Evolutionary conservation across 2,888 invertebrate genomes (phyloP), one percentile per base, ranked within the genome.

Genomic region (Dynastes hyllus): DNA sequence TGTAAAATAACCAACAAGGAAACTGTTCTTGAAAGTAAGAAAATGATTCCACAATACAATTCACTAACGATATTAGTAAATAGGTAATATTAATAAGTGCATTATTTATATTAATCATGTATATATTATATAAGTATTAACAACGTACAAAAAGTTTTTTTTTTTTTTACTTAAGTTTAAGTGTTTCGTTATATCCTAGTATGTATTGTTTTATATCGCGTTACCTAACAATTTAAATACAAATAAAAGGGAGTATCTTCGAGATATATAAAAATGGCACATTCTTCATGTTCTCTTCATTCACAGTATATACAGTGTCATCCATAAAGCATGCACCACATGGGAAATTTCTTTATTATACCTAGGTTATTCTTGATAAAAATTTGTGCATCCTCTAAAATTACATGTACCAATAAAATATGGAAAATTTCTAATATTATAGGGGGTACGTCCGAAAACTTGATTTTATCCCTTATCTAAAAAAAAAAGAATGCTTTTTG

Each of bases 121-220:
- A 69, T 53, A 53, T 73, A 73, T 29, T 75, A 75, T 63, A 63
- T 75, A 53, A 61, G 53, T 73, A 75, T 75, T 75, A 75, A 75
- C 73, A 75, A 75, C 73, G 73, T 75, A 75, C 73, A 75, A 75
- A 75, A 75, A 29, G 45, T 40, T 58, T 37, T 71, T 55, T 37
- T 45, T 27, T 50, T 45, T 61, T 75, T 73, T 69, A 29, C 22
- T 69, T 45, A 45, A 11, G 8, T 45, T 45, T 45, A 45, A 6
- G 45, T 45, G 45, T 8, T 8, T 45, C 8, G 45, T 45, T 45
- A 45, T 8, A 45, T 45, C 45, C 32, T 37, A 37, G 32, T 45
- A 45, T 45, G 45, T 55, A 55, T 55, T 55, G n/a, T 22, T 16
- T n/a, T 55, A 11, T n/a, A 37, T 66, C 40, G 45, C 45, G 45